These are phyloP conservation scores for Heterodera schachtii DNA, from an alignment of 1,140 invertebrate species.

Conservation along the genomic window DNA sequence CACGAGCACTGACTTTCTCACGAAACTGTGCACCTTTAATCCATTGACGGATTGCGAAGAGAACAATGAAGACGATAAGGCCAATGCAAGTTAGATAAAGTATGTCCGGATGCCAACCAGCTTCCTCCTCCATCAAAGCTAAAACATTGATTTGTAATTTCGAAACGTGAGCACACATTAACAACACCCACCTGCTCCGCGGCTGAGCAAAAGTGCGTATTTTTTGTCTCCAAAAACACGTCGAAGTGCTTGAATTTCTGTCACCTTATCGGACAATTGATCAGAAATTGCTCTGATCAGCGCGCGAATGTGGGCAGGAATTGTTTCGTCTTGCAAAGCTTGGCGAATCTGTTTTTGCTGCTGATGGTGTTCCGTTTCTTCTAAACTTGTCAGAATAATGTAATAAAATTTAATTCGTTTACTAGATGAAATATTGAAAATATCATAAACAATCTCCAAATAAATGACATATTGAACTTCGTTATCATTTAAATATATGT, in stretches of 20 bases:
- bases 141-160: neutral
- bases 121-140: conserved; percentile 41
- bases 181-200: neutral
- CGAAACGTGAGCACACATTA: neutral
- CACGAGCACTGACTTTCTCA: conserved; percentile 47
- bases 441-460: neutral
- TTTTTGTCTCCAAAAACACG: neutral
- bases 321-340: neutral
- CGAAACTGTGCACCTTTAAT: conserved; percentile 44
- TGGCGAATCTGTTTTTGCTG: neutral
- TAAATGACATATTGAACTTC: neutral
- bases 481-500: too few relatives aligned
- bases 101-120: conserved; percentile 35
- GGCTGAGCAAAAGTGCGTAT: neutral
- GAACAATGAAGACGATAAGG: conserved; percentile 36
- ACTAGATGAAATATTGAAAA: too few relatives aligned
- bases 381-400: neutral
- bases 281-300: neutral
- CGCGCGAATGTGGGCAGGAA: neutral
- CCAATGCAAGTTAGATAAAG: conserved; percentile 21
- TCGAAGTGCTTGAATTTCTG: neutral
- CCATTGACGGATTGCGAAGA: conserved; percentile 42
- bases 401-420: too few relatives aligned
- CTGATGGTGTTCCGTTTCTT: neutral
- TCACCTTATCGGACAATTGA: neutral